These are phyloP conservation scores for Acrobeloides nanus DNA, from an alignment of 2,888 invertebrate species.

Conservation along the genomic window DNA sequence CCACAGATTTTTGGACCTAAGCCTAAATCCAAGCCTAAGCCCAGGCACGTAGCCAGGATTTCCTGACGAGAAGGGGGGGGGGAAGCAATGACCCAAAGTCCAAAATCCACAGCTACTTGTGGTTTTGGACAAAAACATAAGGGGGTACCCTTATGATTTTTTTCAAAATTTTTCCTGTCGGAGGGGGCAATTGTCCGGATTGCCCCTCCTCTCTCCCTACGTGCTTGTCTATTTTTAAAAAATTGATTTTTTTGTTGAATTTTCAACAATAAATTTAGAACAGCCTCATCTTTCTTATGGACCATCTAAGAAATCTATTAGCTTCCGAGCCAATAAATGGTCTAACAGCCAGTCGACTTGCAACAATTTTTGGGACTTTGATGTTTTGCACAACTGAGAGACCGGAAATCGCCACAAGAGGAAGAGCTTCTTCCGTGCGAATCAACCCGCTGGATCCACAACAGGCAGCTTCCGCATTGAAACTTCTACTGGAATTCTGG, in stretches of 20 bases:
- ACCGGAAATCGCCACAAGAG: constrained; percentile 4
- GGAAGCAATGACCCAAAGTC: too few relatives aligned
- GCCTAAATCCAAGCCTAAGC: too few relatives aligned
- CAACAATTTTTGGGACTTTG: constrained; percentile 88
- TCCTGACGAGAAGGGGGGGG: too few relatives aligned
- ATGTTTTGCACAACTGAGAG: constrained; percentile 31
- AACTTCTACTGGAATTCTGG: constrained; percentile 50
- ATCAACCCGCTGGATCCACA: constrained; percentile 44
- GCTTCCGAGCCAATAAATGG: constrained; percentile 91
- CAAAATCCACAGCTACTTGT: too few relatives aligned
- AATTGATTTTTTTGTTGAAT: too few relatives aligned
- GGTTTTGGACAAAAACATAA: too few relatives aligned
- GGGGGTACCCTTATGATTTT: too few relatives aligned
- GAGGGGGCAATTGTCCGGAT: too few relatives aligned
- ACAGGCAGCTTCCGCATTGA: constrained; percentile 41
- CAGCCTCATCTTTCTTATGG: constrained; percentile 85
- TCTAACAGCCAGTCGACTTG: constrained; percentile 89
- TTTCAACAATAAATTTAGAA: constrained; percentile 62
- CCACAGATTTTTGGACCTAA: too few relatives aligned
- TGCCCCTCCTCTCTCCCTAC: neutral
- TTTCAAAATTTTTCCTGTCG: too few relatives aligned
- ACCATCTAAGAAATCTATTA: constrained; percentile 90
- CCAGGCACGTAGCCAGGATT: too few relatives aligned
- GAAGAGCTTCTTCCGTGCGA: too few relatives aligned
- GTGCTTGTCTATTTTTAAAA: neutral